phyloP scores from a whole-genome alignment of 1,140 invertebrate species.

The Bradynema listronoti region DNA sequence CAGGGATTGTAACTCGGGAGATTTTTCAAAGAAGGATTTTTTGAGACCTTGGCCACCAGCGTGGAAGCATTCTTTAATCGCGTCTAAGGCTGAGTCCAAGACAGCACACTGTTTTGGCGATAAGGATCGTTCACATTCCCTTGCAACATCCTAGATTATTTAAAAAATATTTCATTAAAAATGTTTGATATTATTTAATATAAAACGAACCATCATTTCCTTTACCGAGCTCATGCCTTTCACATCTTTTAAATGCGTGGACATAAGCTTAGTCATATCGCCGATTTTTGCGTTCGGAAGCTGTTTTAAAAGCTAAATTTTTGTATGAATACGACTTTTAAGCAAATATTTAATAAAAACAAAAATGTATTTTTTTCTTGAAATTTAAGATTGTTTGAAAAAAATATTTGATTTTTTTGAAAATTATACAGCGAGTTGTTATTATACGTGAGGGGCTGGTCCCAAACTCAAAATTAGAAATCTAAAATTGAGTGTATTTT shows the following conservation, averaged over 20 bases:
- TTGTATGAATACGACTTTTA: conserved; percentile 6
- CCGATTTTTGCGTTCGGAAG: conserved; percentile 94
- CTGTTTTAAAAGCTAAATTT: conserved; percentile 66
- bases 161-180: conserved; percentile 2
- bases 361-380: too few species aligned
- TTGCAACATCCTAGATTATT: conserved; percentile 70
- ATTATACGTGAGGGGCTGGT: too few species aligned
- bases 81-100: conserved; percentile 88
- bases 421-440: too few species aligned
- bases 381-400: too few species aligned
- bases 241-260: conserved; percentile 80
- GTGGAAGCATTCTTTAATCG: conserved; percentile 98
- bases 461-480: too few species aligned
- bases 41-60: conserved; percentile 97
- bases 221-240: conserved; percentile 60
- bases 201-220: conserved; percentile 26
- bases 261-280: conserved; percentile 86
- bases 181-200: not conserved
- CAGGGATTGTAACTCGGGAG: conserved; percentile 86
- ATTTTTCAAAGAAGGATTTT: conserved; percentile 96
- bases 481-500: too few species aligned
- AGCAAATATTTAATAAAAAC: too few species aligned
- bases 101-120: conserved; percentile 98
- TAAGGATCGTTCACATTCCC: conserved; percentile 91
- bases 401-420: too few species aligned